Percentiles rank a stretch among this genome's conserved stretches.
Conservation (phyloP, 2,888 invertebrate species). For the Eulithis testata region DNA sequence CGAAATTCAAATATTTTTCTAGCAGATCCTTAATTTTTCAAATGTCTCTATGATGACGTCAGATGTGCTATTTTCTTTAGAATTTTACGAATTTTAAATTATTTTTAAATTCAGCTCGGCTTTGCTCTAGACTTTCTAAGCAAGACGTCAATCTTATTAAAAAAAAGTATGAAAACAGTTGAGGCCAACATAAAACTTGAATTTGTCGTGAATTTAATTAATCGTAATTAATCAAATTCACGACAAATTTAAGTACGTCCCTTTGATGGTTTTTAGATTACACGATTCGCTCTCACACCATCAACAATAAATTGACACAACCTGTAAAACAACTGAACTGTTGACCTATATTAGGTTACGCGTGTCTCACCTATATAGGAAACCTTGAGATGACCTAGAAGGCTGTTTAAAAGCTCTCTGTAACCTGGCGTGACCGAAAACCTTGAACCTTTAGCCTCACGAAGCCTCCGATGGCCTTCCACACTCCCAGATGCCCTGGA, state of each 20-base stretch:
- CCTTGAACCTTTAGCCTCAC: slow-evolving; percentile 23
- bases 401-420: slow-evolving; percentile 11
- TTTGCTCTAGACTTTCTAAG: too few relatives aligned
- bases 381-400: slow-evolving; percentile 16
- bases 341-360: slow-evolving; percentile 13
- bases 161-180: too few relatives aligned
- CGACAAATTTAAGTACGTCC: too few relatives aligned
- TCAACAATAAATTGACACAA: not conserved
- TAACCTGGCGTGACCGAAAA: slow-evolving; percentile 12
- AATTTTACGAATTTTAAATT: not conserved
- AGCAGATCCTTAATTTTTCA: not conserved
- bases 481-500: slow-evolving; percentile 19
- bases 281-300: not conserved
- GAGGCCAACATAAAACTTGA: not conserved
- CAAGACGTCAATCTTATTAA: too few relatives aligned
- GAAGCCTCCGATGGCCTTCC: slow-evolving; percentile 14
- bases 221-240: too few relatives aligned
- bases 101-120: not conserved
- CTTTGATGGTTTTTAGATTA: not conserved
- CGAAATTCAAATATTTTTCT: not conserved
- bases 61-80: not conserved
- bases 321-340: not conserved
- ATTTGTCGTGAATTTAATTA: not conserved
- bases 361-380: not conserved
- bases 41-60: slow-evolving; percentile 10